Evolutionary conservation across 2,113 vertebrate genomes (phyloP), one percentile per base, ranked within the genome.

Genomic region (Leiothrix lutea): DNA sequence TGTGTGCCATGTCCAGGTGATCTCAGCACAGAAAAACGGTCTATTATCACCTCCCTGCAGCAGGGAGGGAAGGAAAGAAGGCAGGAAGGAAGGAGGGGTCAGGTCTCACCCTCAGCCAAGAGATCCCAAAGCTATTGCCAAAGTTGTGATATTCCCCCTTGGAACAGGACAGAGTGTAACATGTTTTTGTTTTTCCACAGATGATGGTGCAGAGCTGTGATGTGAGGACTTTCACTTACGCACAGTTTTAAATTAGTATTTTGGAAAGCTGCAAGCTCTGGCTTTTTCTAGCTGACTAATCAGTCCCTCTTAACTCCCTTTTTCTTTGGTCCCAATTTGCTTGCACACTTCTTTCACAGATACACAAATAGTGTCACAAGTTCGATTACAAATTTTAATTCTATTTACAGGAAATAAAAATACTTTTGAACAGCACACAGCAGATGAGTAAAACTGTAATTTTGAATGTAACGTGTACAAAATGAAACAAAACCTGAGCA

Each of bases 351-450:
- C 56, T 93, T 91, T 94, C 86, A 70, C 77, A 85, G 74, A 92
- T 69, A 89, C 51, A 91, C 51, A 73, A 97, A 95, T 96, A 96
- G 88, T 96, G 57, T 94, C 94, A 96, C 94, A 80, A 95, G 57
- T 96, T 80, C 75, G 64, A 97, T 91, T 96, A 97, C 83, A 98
- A 97, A 97, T 95, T 98, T 98, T 98, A 97, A 96, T 88, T 95
- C 78, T 98, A 98, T 98, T 98, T 98, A 98, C 97, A 98, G 75
- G 90, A 97, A 93, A 94, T 92, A 96, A 97, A 96, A 75, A 45
- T 92, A 80, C 83, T 70, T 94, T 93, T 92, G 60, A 97, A 96
- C 58, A 92, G 95, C 96, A 94, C 83, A 78, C 21, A 80, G 60
- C 73, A 93, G 95, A 96, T 45, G 78, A 93, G 75, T 85, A 65